These are phyloP conservation scores for Heterodera filipjevi DNA, from an alignment of 2,888 invertebrate genomes.

Conservation along the genomic window DNA sequence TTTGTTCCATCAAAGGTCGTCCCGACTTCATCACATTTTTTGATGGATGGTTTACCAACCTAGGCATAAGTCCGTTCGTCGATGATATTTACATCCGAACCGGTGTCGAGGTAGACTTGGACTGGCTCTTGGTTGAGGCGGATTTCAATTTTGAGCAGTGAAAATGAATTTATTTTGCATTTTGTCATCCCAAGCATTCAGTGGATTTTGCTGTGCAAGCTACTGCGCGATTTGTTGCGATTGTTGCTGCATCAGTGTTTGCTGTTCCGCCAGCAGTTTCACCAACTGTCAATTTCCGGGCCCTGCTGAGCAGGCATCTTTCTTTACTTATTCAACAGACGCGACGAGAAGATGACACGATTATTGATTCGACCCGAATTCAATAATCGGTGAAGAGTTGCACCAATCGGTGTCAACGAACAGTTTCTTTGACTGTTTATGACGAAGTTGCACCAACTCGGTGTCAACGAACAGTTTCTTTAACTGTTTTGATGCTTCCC, in stretches of 20 bases:
- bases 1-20: not conserved
- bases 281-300: not conserved
- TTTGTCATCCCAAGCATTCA: not conserved
- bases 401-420: too few species aligned
- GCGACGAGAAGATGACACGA: too few species aligned
- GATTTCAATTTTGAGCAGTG: not conserved
- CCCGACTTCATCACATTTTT: not conserved
- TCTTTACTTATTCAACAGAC: too few species aligned
- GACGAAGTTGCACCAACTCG: too few species aligned
- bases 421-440: too few species aligned
- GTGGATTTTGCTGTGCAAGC: too few species aligned
- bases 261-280: not conserved
- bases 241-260: not conserved
- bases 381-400: too few species aligned
- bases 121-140: not conserved
- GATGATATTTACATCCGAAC: not conserved
- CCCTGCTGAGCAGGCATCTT: too few species aligned
- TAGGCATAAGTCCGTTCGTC: not conserved
- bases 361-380: too few species aligned
- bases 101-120: not conserved
- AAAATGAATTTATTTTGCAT: not conserved
- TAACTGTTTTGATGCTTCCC: too few species aligned
- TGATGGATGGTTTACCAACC: not conserved
- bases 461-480: too few species aligned
- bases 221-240: not conserved